phyloP scores from a whole-genome alignment of 2,113 vertebrate species.

The Mohoua ochrocephala region DNA sequence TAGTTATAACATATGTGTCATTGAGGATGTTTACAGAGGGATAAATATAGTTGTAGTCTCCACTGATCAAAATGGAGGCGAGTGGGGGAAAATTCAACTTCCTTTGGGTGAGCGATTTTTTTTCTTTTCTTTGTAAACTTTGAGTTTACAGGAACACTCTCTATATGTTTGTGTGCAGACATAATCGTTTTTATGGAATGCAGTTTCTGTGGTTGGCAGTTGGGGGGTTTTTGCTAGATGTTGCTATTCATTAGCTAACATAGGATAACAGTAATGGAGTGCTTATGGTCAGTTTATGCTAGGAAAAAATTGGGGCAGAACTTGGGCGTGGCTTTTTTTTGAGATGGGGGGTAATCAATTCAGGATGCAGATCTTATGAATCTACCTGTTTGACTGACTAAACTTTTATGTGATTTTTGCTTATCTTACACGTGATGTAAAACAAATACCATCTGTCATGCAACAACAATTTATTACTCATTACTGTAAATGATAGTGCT shows the following conservation, averaged over 20 bases:
- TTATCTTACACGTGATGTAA: slow-evolving; percentile 65
- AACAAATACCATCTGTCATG: slow-evolving; percentile 71
- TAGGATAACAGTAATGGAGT: fast-evolving
- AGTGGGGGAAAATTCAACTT: neutral
- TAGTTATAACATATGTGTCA: neutral
- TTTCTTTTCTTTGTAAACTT: neutral
- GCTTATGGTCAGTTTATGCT: neutral
- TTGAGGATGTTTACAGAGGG: neutral
- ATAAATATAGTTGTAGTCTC: neutral
- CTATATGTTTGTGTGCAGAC: neutral
- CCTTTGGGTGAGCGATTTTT: neutral
- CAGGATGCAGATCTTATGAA: neutral
- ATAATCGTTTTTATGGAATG: neutral
- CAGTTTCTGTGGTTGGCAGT: neutral
- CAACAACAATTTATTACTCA: slow-evolving; percentile 52
- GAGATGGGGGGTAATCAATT: neutral
- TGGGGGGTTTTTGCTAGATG: neutral
- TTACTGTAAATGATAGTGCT: slow-evolving; percentile 60
- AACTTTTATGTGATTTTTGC: slow-evolving; percentile 35
- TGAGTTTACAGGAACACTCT: neutral
- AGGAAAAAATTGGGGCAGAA: neutral
- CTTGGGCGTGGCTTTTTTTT: neutral
- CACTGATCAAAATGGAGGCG: neutral
- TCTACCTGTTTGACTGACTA: slow-evolving; percentile 13
- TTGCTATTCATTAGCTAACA: neutral